A percentile compares a stretch with the other conserved stretches of the same genome.
Conservation (phyloP, 2,113 vertebrate genomes). For the Chionomys nivalis region DNA sequence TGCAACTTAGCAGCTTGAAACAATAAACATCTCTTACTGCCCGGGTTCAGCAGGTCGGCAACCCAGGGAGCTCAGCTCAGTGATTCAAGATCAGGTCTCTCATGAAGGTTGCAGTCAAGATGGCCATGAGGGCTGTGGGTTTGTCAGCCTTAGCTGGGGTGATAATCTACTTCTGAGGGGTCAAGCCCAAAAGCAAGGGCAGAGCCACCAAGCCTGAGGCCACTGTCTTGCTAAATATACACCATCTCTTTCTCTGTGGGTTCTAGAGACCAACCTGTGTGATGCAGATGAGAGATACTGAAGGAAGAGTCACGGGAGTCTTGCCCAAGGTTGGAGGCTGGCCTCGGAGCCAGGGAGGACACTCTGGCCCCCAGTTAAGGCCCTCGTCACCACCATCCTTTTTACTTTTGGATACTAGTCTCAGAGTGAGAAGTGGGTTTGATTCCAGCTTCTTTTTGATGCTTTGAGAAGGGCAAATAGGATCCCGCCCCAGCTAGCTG, state of each 20-base stretch:
- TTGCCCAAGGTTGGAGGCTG: neutral
- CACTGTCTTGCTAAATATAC: neutral
- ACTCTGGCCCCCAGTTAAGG: too few relatives aligned
- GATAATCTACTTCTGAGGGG: neutral
- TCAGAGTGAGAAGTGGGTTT: neutral
- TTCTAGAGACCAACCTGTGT: neutral
- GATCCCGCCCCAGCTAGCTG: neutral
- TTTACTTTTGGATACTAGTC: neutral
- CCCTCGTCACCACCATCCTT: neutral
- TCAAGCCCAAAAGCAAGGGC: neutral
- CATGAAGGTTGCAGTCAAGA: neutral
- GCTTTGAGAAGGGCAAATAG: neutral
- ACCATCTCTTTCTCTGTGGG: neutral
- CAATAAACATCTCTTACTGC: neutral
- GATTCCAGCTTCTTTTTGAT: neutral
- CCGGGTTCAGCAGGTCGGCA: neutral
- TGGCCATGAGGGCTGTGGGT: accelerated
- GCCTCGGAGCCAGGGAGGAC: neutral
- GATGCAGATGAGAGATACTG: accelerated
- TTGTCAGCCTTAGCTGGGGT: neutral
- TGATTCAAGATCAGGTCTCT: neutral
- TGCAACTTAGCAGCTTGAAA: neutral
- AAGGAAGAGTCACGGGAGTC: accelerated
- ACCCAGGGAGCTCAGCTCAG: neutral
- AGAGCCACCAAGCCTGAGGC: neutral